phyloP scores from a whole-genome alignment of 2,888 invertebrate genomes.

The Tetragnatha montana region DNA sequence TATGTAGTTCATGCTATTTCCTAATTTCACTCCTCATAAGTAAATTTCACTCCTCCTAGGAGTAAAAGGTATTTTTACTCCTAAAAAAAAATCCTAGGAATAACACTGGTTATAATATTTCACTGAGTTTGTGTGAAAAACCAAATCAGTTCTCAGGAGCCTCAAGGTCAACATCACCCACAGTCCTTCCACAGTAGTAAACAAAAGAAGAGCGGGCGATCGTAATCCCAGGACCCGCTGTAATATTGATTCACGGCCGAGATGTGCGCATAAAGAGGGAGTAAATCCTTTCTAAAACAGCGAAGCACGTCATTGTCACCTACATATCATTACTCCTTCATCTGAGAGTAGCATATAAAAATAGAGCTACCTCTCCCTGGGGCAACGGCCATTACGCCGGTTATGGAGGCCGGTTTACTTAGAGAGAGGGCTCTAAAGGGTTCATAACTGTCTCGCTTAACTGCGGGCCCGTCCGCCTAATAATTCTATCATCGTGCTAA shows the following conservation, averaged over 20 bases:
- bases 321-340: conserved; percentile 60
- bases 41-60: too few species aligned
- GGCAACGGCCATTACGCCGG: conserved; percentile 43
- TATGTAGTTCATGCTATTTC: too few species aligned
- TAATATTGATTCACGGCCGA: conserved; percentile 42
- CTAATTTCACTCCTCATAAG: too few species aligned
- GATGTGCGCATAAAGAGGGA: conserved; percentile 39
- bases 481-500: conserved; percentile 66
- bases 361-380: conserved; percentile 37
- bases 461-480: conserved; percentile 35
- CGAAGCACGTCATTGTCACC: conserved; percentile 57
- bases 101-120: too few species aligned
- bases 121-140: too few species aligned
- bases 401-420: conserved; percentile 66
- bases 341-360: conserved; percentile 64
- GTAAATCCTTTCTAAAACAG: conserved; percentile 60
- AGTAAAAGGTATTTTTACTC: too few species aligned
- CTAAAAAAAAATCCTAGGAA: too few species aligned
- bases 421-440: conserved; percentile 62
- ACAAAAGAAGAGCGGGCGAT: not conserved
- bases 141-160: too few species aligned
- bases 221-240: not conserved
- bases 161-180: not conserved
- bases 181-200: not conserved
- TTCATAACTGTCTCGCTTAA: conserved; percentile 69